phyloP scores from a whole-genome alignment of 2,113 vertebrate genomes.

The Parotia lawesii region DNA sequence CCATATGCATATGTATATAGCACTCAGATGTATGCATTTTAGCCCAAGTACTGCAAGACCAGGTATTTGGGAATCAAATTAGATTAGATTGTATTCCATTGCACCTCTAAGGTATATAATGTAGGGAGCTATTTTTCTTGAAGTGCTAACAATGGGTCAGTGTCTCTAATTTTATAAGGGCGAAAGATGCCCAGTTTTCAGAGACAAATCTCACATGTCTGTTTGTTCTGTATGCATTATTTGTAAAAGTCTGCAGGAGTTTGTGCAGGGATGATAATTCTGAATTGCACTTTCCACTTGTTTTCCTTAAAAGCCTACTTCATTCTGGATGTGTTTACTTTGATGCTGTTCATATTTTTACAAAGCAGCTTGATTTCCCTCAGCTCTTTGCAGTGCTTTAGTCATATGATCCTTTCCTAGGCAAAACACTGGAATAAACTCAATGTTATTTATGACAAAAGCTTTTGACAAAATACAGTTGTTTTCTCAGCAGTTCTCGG shows the following conservation, averaged over 20 bases:
- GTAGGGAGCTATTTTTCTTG: neutral
- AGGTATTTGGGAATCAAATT: neutral
- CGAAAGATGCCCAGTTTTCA: neutral
- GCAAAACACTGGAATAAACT: neutral
- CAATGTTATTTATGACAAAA: neutral
- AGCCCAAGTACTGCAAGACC: neutral
- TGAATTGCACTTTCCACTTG: neutral
- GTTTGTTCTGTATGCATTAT: neutral
- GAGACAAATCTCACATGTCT: neutral
- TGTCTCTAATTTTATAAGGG: neutral
- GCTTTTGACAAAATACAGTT: neutral
- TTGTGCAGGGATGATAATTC: neutral
- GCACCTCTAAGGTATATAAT: neutral
- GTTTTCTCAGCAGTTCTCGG: neutral
- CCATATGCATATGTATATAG: neutral
- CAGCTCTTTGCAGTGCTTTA: neutral
- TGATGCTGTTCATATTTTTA: neutral
- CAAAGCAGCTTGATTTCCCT: neutral
- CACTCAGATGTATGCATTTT: neutral
- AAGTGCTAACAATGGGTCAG: neutral
- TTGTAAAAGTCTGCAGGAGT: neutral
- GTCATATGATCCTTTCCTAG: neutral
- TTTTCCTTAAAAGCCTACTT: neutral
- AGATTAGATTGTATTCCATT: neutral
- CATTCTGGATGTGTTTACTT: neutral